Evolutionary conservation across 2,888 invertebrate species (phyloP).

Genomic region (Emesis furor): DNA sequence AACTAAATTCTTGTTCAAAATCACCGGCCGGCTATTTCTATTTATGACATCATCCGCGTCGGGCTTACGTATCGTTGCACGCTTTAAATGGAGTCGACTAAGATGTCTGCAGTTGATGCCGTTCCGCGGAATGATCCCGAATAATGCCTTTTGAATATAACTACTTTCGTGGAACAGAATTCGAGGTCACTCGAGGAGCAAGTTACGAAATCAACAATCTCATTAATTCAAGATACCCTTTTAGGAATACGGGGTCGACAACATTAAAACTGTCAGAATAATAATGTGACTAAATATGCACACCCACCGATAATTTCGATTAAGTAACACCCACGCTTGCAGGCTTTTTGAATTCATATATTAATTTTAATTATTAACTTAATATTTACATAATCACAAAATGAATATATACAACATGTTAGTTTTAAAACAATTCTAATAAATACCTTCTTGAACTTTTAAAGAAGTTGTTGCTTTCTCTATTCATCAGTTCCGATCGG

Average conservation of each 20-base stretch:
- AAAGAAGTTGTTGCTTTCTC: constrained; percentile 98
- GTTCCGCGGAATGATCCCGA: constrained; percentile 90
- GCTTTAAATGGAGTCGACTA: constrained; percentile 92
- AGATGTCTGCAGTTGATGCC: constrained; percentile 90
- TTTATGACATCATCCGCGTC: constrained; percentile 92
- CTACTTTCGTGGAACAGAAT: constrained; percentile 83
- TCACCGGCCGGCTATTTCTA: constrained; percentile 91
- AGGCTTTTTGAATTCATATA: too few relatives aligned
- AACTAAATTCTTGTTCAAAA: constrained; percentile 84
- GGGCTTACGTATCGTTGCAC: constrained; percentile 92
- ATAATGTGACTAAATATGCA: constrained; percentile 80
- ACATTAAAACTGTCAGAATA: constrained; percentile 84
- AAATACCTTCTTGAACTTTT: constrained; percentile 97
- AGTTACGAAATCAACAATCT: constrained; percentile 87
- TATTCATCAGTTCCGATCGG: constrained; percentile 97
- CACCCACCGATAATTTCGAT: constrained; percentile 68
- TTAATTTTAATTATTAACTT: not conserved
- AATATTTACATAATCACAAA: not conserved
- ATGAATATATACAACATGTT: too few relatives aligned
- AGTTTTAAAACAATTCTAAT: constrained; percentile 74
- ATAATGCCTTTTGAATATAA: constrained; percentile 88
- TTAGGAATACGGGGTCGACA: constrained; percentile 85
- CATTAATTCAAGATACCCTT: constrained; percentile 90
- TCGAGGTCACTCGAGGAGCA: constrained; percentile 83
- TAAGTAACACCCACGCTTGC: not conserved